phyloP scores from a whole-genome alignment of 2,113 vertebrate species.

The Lepisosteus oculatus region DNA sequence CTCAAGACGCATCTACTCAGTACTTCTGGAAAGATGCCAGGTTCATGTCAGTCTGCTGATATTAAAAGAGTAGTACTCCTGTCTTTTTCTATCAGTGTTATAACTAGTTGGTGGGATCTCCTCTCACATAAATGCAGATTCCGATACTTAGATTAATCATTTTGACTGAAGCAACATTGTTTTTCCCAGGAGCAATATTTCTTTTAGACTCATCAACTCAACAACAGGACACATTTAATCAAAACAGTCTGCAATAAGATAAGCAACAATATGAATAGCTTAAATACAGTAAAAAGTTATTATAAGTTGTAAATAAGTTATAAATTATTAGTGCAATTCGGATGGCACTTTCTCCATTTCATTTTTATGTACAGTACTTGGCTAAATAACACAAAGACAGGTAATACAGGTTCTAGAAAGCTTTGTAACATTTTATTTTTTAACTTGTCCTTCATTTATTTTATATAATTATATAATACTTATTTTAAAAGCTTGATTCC shows the following conservation, averaged over 20 bases:
- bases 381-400: too few species aligned
- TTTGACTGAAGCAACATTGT: neutral
- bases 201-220: too few species aligned
- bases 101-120: neutral
- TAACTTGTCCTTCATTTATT: too few species aligned
- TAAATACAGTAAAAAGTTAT: neutral
- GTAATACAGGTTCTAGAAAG: too few species aligned
- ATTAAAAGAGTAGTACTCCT: conserved; percentile 11
- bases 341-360: too few species aligned
- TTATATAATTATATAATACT: too few species aligned
- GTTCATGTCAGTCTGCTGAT: conserved; percentile 10
- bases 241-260: neutral
- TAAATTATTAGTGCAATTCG: too few species aligned
- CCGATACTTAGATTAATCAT: neutral
- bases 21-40: neutral
- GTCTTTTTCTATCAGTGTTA: neutral
- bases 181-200: neutral
- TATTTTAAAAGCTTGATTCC: too few species aligned
- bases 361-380: too few species aligned
- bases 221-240: neutral
- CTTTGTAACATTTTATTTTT: too few species aligned
- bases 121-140: neutral
- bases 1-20: too few species aligned
- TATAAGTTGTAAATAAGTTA: too few species aligned
- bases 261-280: neutral